Conservation (phyloP, 2,797 vertebrate species). For the Cynopterus sphinx region DNA sequence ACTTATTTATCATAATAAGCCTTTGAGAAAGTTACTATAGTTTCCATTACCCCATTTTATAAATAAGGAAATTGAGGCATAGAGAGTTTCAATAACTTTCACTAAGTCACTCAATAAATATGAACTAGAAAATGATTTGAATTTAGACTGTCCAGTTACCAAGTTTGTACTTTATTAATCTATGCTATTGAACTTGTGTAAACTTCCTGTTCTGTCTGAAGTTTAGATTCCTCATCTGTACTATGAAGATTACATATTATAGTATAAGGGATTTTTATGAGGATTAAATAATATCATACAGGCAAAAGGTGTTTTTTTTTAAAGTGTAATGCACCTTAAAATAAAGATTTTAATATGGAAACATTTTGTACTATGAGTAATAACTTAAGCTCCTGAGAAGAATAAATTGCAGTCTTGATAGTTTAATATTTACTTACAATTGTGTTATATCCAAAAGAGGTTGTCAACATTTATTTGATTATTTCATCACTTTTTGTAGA, state of each 20-base stretch:
- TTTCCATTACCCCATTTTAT: background rate
- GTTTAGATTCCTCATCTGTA: background rate
- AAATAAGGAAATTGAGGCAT: background rate
- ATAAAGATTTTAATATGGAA: background rate
- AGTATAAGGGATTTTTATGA: background rate
- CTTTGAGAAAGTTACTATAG: background rate
- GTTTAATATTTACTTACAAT: constrained; percentile 52
- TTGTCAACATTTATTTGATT: background rate
- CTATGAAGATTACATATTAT: background rate
- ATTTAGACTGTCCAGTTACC: background rate
- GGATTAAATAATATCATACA: background rate
- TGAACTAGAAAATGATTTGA: background rate
- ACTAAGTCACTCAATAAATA: background rate
- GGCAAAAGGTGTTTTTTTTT: background rate
- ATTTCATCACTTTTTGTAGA: constrained; percentile 51
- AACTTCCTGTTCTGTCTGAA: background rate
- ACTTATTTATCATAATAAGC: background rate
- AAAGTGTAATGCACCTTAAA: background rate
- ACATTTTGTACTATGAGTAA: background rate
- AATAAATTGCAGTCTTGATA: constrained; percentile 6
- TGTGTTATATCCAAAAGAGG: background rate
- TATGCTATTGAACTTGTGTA: background rate
- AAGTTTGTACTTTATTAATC: background rate
- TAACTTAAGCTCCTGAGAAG: constrained; percentile 35
- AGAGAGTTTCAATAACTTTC: background rate